A percentile compares a stretch with the other conserved stretches of the same genome.
These are phyloP conservation scores for Theristicus caerulescens DNA, from an alignment of 2,113 vertebrate genomes.

Conservation along the genomic window DNA sequence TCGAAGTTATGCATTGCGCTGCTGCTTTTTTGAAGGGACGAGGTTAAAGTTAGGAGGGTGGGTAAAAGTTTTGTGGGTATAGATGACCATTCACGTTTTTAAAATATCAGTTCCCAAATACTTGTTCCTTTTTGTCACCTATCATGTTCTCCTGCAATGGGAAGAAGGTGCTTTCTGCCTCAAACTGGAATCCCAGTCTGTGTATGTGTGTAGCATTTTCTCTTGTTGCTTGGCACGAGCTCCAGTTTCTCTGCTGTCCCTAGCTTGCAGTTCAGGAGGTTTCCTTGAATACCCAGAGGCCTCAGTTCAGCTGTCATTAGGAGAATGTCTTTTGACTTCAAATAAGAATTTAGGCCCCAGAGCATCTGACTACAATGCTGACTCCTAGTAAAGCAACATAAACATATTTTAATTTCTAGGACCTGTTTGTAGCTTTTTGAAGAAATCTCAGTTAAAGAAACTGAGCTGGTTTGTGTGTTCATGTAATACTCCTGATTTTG, in stretches of 20 bases:
- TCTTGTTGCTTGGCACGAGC: neutral
- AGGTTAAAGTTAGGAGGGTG: neutral
- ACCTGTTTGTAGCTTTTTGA: neutral
- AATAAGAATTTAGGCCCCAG: neutral
- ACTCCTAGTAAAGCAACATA: neutral
- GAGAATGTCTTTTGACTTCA: constrained; percentile 15
- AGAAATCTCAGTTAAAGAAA: neutral
- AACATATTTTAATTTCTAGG: neutral
- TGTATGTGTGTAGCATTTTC: neutral
- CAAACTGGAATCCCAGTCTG: neutral
- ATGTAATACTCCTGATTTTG: neutral
- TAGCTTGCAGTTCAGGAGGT: neutral
- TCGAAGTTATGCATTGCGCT: neutral
- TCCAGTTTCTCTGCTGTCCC: neutral
- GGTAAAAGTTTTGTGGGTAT: neutral
- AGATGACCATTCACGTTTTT: rapidly evolving
- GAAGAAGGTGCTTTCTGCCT: neutral
- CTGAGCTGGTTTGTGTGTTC: neutral
- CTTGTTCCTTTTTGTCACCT: neutral
- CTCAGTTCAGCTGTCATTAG: neutral
- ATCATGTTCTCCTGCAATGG: neutral
- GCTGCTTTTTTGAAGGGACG: neutral
- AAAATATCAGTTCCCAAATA: neutral
- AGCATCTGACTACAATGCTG: neutral
- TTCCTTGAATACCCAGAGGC: neutral